These are phyloP conservation scores for Mus caroli DNA, from an alignment of 2,797 vertebrate species.

Conservation along the genomic window DNA sequence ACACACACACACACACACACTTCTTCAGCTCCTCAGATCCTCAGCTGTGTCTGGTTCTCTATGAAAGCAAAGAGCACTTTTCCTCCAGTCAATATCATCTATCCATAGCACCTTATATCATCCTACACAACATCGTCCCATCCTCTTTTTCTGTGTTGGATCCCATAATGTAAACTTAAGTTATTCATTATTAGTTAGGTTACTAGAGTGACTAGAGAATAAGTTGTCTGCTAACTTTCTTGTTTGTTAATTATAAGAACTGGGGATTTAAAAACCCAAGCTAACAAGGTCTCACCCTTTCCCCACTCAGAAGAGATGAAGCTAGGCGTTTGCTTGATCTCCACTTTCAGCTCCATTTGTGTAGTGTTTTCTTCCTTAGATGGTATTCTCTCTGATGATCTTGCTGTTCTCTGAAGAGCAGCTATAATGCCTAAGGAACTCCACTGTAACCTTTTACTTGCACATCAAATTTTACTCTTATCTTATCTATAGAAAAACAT, in stretches of 20 bases:
- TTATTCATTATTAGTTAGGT: not conserved
- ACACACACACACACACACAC: not conserved
- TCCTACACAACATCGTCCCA: not conserved
- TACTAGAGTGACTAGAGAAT: not conserved
- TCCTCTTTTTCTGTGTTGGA: not conserved
- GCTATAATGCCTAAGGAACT: not conserved
- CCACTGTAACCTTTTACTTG: not conserved
- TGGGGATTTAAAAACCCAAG: not conserved
- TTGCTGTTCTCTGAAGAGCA: not conserved
- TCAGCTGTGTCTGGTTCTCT: not conserved
- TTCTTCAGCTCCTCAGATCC: too few relatives aligned
- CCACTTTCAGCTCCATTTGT: not conserved
- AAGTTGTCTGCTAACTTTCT: not conserved
- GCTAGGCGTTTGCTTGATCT: not conserved
- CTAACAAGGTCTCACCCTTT: not conserved
- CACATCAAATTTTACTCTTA: not conserved
- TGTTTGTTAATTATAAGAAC: constrained; percentile 16
- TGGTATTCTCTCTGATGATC: not conserved
- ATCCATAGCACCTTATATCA: not conserved
- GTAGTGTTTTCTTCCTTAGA: not conserved
- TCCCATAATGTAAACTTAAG: not conserved
- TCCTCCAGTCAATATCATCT: not conserved
- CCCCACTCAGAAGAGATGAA: not conserved
- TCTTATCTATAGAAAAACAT: constrained; percentile 10
- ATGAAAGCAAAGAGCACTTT: not conserved